A percentile compares a stretch with the other conserved stretches of the same genome.
Conservation (phyloP, 2,888 invertebrate species). For the Digitonthophagus gazella region DNA sequence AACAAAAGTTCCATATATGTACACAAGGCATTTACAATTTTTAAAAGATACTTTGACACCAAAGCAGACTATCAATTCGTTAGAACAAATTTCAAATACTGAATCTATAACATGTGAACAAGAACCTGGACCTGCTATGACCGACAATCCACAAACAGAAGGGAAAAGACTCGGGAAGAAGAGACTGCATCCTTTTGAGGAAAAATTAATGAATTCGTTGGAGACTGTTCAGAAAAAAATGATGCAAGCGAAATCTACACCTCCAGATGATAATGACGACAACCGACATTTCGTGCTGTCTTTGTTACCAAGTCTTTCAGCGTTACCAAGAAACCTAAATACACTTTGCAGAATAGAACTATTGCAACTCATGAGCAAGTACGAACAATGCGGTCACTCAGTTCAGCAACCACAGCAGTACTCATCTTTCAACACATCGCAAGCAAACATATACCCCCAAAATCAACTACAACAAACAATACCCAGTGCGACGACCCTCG, state of each 20-base stretch:
- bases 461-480: no score
- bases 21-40: slow-evolving; percentile 37
- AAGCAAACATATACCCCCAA: no score
- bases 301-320: slow-evolving; percentile 12
- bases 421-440: no score
- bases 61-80: not conserved
- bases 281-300: slow-evolving; percentile 18
- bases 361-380: slow-evolving; percentile 12
- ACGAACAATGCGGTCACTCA: not conserved
- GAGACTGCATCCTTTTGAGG: slow-evolving; percentile 16
- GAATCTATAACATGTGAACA: no score
- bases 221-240: slow-evolving; percentile 12
- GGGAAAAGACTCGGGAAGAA: slow-evolving; percentile 9
- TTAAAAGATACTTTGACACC: slow-evolving; percentile 6
- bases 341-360: slow-evolving; percentile 19
- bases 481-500: no score
- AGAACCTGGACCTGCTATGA: slow-evolving; percentile 26
- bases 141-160: not conserved
- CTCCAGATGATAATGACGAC: slow-evolving; percentile 12
- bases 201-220: slow-evolving; percentile 17
- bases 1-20: slow-evolving; percentile 36
- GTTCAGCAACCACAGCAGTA: not conserved
- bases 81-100: no score
- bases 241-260: not conserved
- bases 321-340: slow-evolving; percentile 17